These are phyloP conservation scores for Papio anubis DNA, from an alignment of 2,113 vertebrate genomes.

Conservation along the genomic window DNA sequence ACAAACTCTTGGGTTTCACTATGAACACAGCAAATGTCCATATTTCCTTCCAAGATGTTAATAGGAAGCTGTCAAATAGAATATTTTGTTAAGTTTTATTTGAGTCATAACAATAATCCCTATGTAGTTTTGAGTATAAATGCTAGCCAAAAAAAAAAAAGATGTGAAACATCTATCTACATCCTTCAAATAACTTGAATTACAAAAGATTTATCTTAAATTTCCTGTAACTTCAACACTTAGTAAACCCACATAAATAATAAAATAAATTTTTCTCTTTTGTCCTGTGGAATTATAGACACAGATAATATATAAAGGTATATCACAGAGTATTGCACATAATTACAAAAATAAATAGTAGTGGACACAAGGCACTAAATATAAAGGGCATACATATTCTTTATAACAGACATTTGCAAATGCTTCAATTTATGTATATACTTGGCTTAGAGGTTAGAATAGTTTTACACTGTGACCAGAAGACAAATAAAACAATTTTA, in stretches of 20 bases:
- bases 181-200: conserved; percentile 47
- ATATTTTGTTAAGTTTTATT: conserved; percentile 31
- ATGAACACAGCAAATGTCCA: not conserved
- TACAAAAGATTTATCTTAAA: not conserved
- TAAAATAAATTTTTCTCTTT: conserved; percentile 43
- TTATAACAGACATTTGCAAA: conserved; percentile 31
- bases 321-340: not conserved
- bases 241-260: not conserved
- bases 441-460: not conserved
- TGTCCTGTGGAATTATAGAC: not conserved
- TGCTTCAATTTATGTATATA: not conserved
- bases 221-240: not conserved
- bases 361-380: not conserved
- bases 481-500: conserved; percentile 15
- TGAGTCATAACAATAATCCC: not conserved
- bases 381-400: not conserved
- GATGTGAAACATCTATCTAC: conserved; percentile 6
- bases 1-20: not conserved
- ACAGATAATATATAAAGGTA: not conserved
- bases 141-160: not conserved
- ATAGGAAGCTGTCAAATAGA: not conserved
- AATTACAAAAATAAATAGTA: not conserved
- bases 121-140: not conserved
- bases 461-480: not conserved
- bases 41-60: not conserved